Percentiles rank a stretch among this genome's conserved stretches.
Conservation (phyloP, 2,113 vertebrate genomes). For the Fregata magnificens region DNA sequence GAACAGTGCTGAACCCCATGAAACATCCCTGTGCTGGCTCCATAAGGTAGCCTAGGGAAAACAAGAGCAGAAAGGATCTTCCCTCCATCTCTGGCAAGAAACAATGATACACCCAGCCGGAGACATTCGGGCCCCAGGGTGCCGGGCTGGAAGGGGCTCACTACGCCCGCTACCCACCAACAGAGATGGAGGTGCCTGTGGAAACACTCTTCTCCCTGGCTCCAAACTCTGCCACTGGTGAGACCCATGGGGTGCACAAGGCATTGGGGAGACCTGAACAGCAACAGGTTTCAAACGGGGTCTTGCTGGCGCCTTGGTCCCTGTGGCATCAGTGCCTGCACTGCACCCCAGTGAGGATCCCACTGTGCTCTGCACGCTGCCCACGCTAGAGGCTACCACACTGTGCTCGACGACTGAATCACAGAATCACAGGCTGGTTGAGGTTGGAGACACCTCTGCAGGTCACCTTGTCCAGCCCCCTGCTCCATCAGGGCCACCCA, state of each 20-base stretch:
- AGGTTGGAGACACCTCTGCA: neutral
- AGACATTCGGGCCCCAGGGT: rapidly evolving
- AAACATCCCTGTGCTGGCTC: neutral
- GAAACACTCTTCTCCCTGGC: neutral
- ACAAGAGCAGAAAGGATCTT: neutral
- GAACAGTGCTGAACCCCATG: neutral
- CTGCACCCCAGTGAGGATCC: neutral
- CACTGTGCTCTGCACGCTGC: neutral
- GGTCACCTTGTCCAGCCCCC: neutral
- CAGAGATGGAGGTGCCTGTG: too few species aligned
- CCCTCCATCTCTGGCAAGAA: neutral
- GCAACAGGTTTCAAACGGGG: neutral
- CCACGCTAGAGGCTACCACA: neutral
- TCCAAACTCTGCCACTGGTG: neutral
- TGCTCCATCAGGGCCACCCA: neutral
- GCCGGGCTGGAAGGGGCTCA: neutral
- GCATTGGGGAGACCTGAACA: neutral
- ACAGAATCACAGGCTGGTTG: neutral
- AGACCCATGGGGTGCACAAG: neutral
- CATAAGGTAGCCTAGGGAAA: neutral
- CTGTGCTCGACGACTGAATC: rapidly evolving
- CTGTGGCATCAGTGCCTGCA: neutral
- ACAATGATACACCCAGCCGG: neutral
- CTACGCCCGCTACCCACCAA: rapidly evolving
- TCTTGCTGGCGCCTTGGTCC: neutral